Percentiles rank a stretch among this genome's conserved stretches.
These are phyloP conservation scores for Pitangus sulphuratus DNA, from an alignment of 2,797 vertebrate genomes.

Conservation along the genomic window DNA sequence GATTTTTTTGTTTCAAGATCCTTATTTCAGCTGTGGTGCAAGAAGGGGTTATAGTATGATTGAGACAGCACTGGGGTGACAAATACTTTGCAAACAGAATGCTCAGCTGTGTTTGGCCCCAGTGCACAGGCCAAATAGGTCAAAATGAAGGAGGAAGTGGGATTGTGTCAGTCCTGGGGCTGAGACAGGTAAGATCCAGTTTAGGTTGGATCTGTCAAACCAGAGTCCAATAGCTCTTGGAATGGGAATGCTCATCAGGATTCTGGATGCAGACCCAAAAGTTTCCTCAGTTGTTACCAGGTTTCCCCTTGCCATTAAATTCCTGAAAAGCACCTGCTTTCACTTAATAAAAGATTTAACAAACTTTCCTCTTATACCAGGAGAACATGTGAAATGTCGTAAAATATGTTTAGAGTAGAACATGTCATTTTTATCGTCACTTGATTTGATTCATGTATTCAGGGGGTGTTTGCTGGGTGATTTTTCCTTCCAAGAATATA, in stretches of 20 bases:
- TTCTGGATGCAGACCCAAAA: neutral
- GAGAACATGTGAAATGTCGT: constrained; percentile 6
- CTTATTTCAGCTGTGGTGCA: neutral
- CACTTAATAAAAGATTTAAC: neutral
- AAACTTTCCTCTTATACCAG: neutral
- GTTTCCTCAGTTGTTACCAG: neutral
- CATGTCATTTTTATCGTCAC: neutral
- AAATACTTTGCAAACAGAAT: neutral
- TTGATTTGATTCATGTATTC: neutral
- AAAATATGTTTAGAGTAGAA: neutral
- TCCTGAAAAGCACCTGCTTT: constrained; percentile 12
- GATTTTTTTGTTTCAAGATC: neutral
- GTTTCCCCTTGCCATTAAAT: neutral
- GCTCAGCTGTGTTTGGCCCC: neutral
- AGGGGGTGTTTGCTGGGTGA: neutral
- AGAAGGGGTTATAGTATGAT: neutral
- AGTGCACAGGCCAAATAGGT: neutral
- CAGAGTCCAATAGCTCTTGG: neutral
- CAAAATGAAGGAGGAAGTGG: neutral
- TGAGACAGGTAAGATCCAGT: neutral
- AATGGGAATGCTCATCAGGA: neutral
- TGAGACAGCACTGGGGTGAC: neutral
- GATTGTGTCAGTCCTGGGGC: neutral
- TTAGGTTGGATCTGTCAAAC: neutral
- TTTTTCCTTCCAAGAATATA: neutral